Evolutionary conservation across 2,888 invertebrate species (phyloP).

Genomic region (Nasonia oneida): DNA sequence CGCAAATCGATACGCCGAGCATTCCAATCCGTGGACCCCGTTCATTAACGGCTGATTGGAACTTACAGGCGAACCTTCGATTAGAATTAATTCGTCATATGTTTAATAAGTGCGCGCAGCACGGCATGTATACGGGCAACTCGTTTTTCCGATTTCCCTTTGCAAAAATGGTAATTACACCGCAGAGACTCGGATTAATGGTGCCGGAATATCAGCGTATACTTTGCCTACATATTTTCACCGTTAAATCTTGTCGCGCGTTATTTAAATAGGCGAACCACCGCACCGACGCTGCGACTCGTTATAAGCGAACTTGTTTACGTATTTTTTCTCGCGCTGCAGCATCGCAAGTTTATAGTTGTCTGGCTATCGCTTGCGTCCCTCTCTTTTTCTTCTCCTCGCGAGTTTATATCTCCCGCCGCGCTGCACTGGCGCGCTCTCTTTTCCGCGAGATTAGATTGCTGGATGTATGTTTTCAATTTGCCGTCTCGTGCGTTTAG

Average conservation of each 20-base stretch:
- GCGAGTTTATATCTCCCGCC: not conserved
- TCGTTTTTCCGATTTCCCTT: not conserved
- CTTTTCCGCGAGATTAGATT: constrained; percentile 3
- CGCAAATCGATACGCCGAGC: not conserved
- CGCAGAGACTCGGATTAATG: not conserved
- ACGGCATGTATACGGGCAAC: too few relatives aligned
- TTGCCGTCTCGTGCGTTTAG: not conserved
- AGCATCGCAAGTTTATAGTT: constrained; percentile 2
- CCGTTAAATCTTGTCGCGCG: not conserved
- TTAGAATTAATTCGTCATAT: not conserved
- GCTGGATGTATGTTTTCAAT: constrained; percentile 18
- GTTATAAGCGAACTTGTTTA: constrained; percentile 18
- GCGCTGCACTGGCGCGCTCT: constrained; percentile 7
- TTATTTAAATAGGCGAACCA: constrained; percentile 18
- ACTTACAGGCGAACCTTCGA: not conserved
- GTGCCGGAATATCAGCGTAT: not conserved
- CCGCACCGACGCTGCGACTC: not conserved
- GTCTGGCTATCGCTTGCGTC: not conserved
- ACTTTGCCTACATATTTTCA: not conserved
- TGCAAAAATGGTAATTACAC: not conserved
- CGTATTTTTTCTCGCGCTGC: not conserved
- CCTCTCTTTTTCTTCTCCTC: not conserved
- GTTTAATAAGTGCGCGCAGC: not conserved
- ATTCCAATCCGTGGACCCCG: not conserved
- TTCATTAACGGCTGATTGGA: not conserved